These are phyloP conservation scores for Steatornis caripensis DNA, from an alignment of 2,113 vertebrate species.

Conservation along the genomic window DNA sequence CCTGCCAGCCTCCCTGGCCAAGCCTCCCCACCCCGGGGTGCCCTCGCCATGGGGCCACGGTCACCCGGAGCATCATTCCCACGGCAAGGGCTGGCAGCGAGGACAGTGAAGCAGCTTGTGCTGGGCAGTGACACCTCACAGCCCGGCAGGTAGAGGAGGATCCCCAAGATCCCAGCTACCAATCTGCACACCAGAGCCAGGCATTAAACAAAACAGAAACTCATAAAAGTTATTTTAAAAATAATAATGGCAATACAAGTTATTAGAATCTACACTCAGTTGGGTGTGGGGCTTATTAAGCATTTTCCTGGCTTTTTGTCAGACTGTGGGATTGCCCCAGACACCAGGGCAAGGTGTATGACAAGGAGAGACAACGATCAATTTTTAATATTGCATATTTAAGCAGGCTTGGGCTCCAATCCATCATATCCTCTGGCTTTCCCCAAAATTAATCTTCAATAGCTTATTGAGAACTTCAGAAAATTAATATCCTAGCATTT, in stretches of 20 bases:
- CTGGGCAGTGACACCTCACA: not conserved
- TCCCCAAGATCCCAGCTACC: not conserved
- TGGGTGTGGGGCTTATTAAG: not conserved
- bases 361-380: constrained; percentile 62
- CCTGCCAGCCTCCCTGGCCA: not conserved
- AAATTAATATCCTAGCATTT: constrained; percentile 48
- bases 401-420: constrained; percentile 44
- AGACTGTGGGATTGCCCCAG: constrained; percentile 49
- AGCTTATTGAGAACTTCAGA: constrained; percentile 52
- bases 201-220: constrained; percentile 36
- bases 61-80: not conserved
- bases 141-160: not conserved
- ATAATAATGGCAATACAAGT: constrained; percentile 19
- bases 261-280: constrained; percentile 39
- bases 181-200: not conserved
- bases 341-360: constrained; percentile 12
- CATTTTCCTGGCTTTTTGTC: constrained; percentile 17
- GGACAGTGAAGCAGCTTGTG: not conserved
- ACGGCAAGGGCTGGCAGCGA: rapidly evolving
- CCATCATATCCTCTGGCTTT: constrained; percentile 46
- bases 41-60: rapidly evolving
- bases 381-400: constrained; percentile 72
- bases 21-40: not conserved
- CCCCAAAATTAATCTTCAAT: constrained; percentile 64
- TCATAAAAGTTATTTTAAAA: constrained; percentile 42